These are phyloP conservation scores for Amniataba percoides DNA, from an alignment of 2,797 vertebrate genomes.

Conservation along the genomic window DNA sequence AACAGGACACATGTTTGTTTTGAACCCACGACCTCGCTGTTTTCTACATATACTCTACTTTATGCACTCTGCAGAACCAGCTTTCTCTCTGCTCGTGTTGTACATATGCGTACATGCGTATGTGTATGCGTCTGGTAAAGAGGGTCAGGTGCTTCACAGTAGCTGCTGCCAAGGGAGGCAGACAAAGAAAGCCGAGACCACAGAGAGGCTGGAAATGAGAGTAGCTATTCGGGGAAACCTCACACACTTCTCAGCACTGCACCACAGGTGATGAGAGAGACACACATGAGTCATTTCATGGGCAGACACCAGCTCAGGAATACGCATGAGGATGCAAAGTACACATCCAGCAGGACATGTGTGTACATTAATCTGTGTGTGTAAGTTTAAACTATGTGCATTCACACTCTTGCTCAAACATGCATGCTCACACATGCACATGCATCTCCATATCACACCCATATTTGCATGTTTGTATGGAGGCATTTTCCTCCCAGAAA, in stretches of 20 bases:
- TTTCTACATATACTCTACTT: slow-evolving; percentile 4
- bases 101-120: slow-evolving; percentile 6
- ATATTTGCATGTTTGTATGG: slow-evolving; percentile 77
- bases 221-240: slow-evolving; percentile 75
- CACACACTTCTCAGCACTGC: slow-evolving; percentile 56
- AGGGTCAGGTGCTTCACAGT: slow-evolving; percentile 66
- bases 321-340: slow-evolving; percentile 43
- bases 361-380: slow-evolving; percentile 19
- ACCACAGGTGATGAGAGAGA: slow-evolving; percentile 61
- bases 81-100: slow-evolving; percentile 10
- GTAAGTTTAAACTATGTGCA: slow-evolving; percentile 20
- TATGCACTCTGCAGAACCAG: slow-evolving; percentile 9
- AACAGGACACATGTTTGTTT: not conserved
- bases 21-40: slow-evolving; percentile 15
- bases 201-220: slow-evolving; percentile 75
- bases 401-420: slow-evolving; percentile 20
- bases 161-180: slow-evolving; percentile 71
- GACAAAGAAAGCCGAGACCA: slow-evolving; percentile 73
- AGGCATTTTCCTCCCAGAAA: slow-evolving; percentile 62
- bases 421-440: slow-evolving; percentile 6
- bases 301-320: slow-evolving; percentile 58
- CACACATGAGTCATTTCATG: slow-evolving; percentile 64
- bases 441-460: slow-evolving; percentile 18
- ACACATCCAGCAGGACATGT: slow-evolving; percentile 24
- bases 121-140: slow-evolving; percentile 40